phyloP scores from a whole-genome alignment of 2,113 vertebrate genomes.

The Geococcyx californianus region DNA sequence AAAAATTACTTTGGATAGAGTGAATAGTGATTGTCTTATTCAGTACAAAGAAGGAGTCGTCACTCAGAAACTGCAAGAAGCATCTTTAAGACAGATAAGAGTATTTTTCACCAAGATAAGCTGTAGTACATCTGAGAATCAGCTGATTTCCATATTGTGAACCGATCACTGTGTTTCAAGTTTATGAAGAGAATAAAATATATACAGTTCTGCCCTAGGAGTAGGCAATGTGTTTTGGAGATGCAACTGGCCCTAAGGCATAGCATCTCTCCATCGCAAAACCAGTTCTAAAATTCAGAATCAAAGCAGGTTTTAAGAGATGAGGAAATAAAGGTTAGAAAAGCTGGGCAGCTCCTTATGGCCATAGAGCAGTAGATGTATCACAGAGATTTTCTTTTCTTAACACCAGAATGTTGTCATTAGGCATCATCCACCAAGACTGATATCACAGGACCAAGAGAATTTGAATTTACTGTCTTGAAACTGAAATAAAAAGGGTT shows the following conservation, averaged over 20 bases:
- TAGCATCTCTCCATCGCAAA: background rate
- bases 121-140: background rate
- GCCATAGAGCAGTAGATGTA: background rate
- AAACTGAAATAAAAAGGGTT: background rate
- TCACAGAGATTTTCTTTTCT: background rate
- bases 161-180: background rate
- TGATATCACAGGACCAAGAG: background rate
- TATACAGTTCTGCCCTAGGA: background rate
- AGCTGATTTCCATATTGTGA: background rate
- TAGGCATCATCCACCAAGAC: background rate
- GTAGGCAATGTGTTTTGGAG: background rate
- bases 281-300: background rate
- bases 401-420: background rate
- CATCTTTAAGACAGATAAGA: background rate
- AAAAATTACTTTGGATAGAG: background rate
- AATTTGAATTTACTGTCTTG: background rate
- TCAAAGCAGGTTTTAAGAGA: background rate
- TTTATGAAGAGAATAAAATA: background rate
- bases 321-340: background rate
- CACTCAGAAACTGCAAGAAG: background rate
- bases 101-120: background rate
- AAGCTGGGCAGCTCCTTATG: background rate
- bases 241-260: background rate
- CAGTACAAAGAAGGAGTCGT: background rate
- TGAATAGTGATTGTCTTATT: background rate